These are phyloP conservation scores for Enteromius unitaeniatus DNA, from an alignment of 2,797 vertebrate genomes.

Conservation along the genomic window DNA sequence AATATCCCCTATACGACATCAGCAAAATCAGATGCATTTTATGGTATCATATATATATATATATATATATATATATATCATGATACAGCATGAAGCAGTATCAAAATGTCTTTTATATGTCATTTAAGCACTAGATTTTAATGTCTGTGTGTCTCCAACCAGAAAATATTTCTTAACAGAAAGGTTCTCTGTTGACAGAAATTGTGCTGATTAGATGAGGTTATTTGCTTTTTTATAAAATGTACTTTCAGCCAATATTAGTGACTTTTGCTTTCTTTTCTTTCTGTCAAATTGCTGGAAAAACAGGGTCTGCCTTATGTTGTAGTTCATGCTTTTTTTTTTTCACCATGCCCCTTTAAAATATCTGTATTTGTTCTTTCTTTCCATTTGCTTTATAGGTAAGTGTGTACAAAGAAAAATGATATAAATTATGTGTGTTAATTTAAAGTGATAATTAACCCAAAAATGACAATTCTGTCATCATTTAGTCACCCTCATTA, in stretches of 20 bases:
- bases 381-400: slow-evolving; percentile 6
- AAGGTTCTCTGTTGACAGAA: neutral
- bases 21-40: neutral
- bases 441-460: slow-evolving; percentile 3
- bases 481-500: slow-evolving; percentile 5
- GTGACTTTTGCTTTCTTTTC: neutral
- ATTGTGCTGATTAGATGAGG: neutral
- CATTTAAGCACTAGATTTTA: neutral
- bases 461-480: neutral
- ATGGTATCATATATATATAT: neutral
- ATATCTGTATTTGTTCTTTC: neutral
- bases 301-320: neutral
- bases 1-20: neutral
- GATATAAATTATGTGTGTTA: neutral
- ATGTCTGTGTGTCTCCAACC: neutral
- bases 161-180: neutral
- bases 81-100: neutral
- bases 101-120: neutral
- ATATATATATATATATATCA: neutral
- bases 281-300: neutral
- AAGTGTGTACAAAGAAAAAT: neutral
- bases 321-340: neutral
- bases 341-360: neutral
- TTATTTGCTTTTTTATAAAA: neutral
- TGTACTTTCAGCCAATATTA: neutral